These are phyloP conservation scores for Drosophila testacea DNA, from an alignment of 2,888 invertebrate genomes.

Conservation along the genomic window DNA sequence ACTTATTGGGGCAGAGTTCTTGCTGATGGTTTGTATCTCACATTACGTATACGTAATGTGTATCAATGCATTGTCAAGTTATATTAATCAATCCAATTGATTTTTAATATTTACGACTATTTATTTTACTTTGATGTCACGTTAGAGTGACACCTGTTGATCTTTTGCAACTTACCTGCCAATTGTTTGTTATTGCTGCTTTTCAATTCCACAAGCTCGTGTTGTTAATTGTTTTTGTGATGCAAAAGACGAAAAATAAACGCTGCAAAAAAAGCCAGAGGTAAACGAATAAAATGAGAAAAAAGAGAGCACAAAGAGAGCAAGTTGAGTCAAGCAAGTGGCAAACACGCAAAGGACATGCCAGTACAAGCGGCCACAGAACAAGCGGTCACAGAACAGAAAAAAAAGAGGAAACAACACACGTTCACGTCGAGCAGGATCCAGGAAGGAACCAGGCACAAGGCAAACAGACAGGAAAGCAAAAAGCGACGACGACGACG, in stretches of 20 bases:
- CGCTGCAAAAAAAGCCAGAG: conserved; percentile 7
- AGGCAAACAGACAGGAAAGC: conserved; percentile 74
- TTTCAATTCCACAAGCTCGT: conserved; percentile 35
- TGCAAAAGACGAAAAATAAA: conserved; percentile 17
- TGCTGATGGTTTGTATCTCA: neutral
- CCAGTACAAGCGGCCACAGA: conserved; percentile 25
- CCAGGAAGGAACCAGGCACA: conserved; percentile 68
- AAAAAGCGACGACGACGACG: conserved; percentile 33
- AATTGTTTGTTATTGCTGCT: conserved; percentile 14
- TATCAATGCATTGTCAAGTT: conserved; percentile 22
- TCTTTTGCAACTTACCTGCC: conserved; percentile 23
- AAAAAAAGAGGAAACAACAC: conserved; percentile 68
- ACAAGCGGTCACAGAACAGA: neutral
- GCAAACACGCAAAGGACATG: conserved; percentile 48
- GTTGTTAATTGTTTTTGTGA: conserved; percentile 41
- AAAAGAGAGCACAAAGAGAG: neutral
- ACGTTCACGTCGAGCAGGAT: conserved; percentile 79
- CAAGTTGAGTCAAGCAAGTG: conserved; percentile 29
- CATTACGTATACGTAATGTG: conserved; percentile 58
- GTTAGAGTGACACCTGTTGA: conserved; percentile 44
- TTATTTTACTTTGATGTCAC: conserved; percentile 2
- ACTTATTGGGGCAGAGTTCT: neutral
- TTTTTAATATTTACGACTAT: neutral
- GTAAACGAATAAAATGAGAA: neutral
- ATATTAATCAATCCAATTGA: conserved; percentile 54